Base-by-base conservation (phyloP, 2,888 invertebrate species). In the Sussaba pulchella region DNA sequence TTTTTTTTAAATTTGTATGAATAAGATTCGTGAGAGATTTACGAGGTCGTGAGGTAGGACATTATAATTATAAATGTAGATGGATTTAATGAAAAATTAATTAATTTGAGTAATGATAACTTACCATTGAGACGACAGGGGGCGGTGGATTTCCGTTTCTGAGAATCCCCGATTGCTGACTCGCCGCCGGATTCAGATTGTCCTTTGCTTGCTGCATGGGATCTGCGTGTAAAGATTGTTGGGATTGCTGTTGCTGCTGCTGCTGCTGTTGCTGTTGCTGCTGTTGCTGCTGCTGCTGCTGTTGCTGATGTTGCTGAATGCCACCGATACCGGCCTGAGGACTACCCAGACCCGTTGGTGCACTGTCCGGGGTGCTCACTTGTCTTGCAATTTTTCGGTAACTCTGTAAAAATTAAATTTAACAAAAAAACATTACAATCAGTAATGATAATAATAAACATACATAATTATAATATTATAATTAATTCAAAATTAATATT, bases 151-250 rank as follows among this genome's bases (percentile, higher is more conserved):
- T 92, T 82, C 92, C 92, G 89, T 92, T 92, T 77, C 92, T 89
- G 41, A 92, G 88, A 78, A 88, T 86, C 78, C 90, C 90, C 78
- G 92, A 82, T 88, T 92, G 92, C 86, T 92, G 92, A 86, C 87
- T 89, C 85, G 88, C 89, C 84, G 89, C 88, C 64, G 91, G 87
- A 85, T 91, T 91, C 17, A 92, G 89, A 86, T 87, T 90, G 87
- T 92, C 92, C 88, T 92, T 92, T 84, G 91, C 88, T 78, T 92
- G 92, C 91, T 92, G 92, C 92, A 92, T 92, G 82, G 91, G 90
- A 85, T 92, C 92, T 69, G 85, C 79, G 86, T 91, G 91, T 75
- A 91, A 84, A 59, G 88, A 81, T 86, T 89, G 88, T 80, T 90
- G 91, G 63, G 87, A 83, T 85, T 89, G 90, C 76, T 86, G 85